Conservation (phyloP, 2,888 invertebrate genomes). For the Lasioglossum calceatum region DNA sequence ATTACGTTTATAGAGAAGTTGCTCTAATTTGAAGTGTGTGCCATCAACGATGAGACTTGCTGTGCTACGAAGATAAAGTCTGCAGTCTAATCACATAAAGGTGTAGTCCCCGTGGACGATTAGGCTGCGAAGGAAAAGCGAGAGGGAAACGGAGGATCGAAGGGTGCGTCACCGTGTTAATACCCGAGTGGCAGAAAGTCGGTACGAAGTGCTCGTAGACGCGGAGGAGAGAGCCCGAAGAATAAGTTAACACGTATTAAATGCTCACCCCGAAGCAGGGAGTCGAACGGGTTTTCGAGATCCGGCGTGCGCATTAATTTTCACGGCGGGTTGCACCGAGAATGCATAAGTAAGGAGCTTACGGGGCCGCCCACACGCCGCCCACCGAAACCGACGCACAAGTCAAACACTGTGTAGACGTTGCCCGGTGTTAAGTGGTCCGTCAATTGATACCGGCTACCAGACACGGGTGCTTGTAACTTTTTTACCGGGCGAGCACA, state of each 20-base stretch:
- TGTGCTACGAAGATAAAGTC: too few species aligned
- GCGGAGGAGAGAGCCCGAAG: background rate
- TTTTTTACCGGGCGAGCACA: constrained; percentile 26
- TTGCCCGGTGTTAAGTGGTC: constrained; percentile 71
- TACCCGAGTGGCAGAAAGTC: background rate
- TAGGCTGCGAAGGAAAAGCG: background rate
- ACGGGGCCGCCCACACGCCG: constrained; percentile 71
- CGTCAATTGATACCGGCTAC: constrained; percentile 71
- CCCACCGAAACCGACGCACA: constrained; percentile 68
- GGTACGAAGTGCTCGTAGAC: background rate
- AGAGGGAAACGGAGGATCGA: background rate
- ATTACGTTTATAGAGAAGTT: too few species aligned
- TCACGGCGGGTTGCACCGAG: constrained; percentile 55
- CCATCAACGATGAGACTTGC: too few species aligned
- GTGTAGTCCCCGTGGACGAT: background rate
- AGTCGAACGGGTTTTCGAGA: constrained; percentile 31
- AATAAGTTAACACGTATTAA: constrained; percentile 17
- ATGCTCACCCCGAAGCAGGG: constrained; percentile 12
- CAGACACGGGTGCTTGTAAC: constrained; percentile 33
- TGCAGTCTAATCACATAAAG: too few species aligned
- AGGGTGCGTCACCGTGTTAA: background rate
- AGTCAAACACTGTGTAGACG: constrained; percentile 63
- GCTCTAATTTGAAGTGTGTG: too few species aligned
- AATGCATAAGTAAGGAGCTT: constrained; percentile 70
- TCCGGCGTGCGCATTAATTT: constrained; percentile 62